A percentile compares a stretch with the other conserved stretches of the same genome.
Evolutionary conservation across 2,797 vertebrate species (phyloP).

Genomic region (Carapus acus): DNA sequence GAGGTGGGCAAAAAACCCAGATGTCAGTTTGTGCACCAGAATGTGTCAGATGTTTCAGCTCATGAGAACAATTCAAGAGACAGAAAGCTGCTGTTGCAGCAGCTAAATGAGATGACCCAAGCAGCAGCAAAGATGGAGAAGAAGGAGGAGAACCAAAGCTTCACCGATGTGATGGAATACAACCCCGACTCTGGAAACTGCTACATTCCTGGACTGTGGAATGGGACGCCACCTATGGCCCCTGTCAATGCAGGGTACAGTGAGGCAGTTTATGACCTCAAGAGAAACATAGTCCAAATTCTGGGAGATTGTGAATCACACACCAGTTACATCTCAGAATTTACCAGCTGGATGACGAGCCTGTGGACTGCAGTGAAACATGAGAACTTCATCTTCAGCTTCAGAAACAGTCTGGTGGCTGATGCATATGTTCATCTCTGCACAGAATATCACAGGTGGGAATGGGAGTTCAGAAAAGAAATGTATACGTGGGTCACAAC

Average conservation of each 20-base stretch:
- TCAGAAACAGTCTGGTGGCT: conserved; percentile 65
- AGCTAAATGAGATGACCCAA: conserved; percentile 59
- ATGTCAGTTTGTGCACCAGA: conserved; percentile 68
- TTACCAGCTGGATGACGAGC: conserved; percentile 64
- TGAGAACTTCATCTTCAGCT: conserved; percentile 70
- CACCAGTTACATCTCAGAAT: conserved; percentile 58
- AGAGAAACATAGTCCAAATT: conserved; percentile 59
- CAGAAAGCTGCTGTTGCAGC: conserved; percentile 42
- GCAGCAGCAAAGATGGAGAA: conserved; percentile 61
- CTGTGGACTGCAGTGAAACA: conserved; percentile 68
- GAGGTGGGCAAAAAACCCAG: conserved; percentile 47
- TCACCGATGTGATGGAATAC: conserved; percentile 63
- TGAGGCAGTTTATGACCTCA: conserved; percentile 63
- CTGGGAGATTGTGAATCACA: conserved; percentile 33
- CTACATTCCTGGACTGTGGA: conserved; percentile 76
- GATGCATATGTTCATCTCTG: conserved; percentile 59
- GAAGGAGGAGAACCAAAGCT: conserved; percentile 5
- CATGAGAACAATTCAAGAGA: conserved; percentile 36
- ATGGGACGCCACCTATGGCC: conserved; percentile 76
- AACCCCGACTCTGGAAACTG: conserved; percentile 62
- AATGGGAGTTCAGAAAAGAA: conserved; percentile 58
- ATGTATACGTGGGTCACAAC: conserved; percentile 34
- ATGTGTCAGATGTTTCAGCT: conserved; percentile 54
- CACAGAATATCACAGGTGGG: conserved; percentile 52
- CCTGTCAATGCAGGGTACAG: conserved; percentile 73